Conservation (phyloP, 2,888 invertebrate species). For the Tinea pellionella region DNA sequence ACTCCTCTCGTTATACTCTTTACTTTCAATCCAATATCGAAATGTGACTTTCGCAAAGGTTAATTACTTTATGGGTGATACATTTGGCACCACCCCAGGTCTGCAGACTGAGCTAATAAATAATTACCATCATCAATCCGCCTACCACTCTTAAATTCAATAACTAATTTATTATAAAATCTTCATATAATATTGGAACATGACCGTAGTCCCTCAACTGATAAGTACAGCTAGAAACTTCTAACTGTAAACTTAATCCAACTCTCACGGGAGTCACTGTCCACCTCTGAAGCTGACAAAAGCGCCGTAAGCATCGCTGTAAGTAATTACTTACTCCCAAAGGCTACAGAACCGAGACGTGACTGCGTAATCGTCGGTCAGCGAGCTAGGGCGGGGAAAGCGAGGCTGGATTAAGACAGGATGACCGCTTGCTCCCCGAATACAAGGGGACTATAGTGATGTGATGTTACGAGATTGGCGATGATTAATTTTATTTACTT, state of each 20-base stretch:
- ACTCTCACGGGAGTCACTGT: conserved; percentile 5
- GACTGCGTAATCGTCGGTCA: conserved; percentile 21
- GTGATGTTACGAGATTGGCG: background rate
- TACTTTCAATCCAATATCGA: too few species aligned
- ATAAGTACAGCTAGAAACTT: background rate
- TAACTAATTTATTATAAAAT: too few species aligned
- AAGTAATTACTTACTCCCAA: conserved; percentile 16
- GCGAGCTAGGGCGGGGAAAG: conserved; percentile 1
- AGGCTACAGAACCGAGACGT: conserved; percentile 17
- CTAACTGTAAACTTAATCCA: conserved; percentile 8
- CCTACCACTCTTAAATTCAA: too few species aligned
- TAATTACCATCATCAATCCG: too few species aligned
- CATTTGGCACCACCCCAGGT: too few species aligned
- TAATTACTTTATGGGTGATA: too few species aligned
- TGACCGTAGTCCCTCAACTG: background rate
- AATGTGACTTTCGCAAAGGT: too few species aligned
- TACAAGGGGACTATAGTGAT: conserved; percentile 1
- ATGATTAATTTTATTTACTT: too few species aligned
- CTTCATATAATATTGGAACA: too few species aligned
- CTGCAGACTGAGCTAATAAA: too few species aligned
- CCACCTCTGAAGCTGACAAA: conserved; percentile 15
- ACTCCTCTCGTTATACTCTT: too few species aligned
- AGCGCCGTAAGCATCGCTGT: conserved; percentile 15
- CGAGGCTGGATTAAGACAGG: conserved; percentile 12
- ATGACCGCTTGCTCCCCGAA: conserved; percentile 9